Evolutionary conservation across 2,888 invertebrate genomes (phyloP).

Genomic region (Phytoseiulus persimilis): DNA sequence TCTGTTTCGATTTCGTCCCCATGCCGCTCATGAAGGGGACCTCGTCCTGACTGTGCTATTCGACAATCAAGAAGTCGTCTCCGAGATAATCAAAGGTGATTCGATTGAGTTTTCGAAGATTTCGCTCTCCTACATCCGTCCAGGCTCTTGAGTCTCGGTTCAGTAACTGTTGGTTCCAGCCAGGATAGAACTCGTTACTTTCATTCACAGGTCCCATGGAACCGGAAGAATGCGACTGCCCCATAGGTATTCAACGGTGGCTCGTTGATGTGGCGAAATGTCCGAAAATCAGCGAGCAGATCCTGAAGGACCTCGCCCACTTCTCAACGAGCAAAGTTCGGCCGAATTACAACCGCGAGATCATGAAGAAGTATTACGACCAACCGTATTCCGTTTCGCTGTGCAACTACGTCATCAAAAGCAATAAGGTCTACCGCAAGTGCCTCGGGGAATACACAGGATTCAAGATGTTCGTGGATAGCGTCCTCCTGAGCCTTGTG

Average conservation of each 20-base stretch:
- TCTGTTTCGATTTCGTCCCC: slow-evolving; percentile 9
- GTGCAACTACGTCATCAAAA: slow-evolving; percentile 28
- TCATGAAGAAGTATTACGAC: slow-evolving; percentile 11
- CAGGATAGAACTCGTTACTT: not conserved
- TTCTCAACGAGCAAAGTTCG: not conserved
- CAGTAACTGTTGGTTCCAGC: too few relatives aligned
- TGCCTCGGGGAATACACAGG: slow-evolving; percentile 91
- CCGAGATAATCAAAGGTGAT: slow-evolving; percentile 10
- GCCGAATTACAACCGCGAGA: slow-evolving; percentile 18
- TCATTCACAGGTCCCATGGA: slow-evolving; percentile 12
- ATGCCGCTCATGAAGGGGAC: not conserved
- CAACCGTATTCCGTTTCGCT: slow-evolving; percentile 28
- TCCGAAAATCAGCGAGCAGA: slow-evolving; percentile 20
- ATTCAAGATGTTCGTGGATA: slow-evolving; percentile 90
- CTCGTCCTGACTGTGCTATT: not conserved
- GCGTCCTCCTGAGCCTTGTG: slow-evolving; percentile 68
- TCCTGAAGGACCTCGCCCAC: not conserved
- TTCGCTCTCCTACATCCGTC: too few relatives aligned
- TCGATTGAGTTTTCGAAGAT: not conserved
- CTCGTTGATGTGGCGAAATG: not conserved
- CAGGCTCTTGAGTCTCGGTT: too few relatives aligned
- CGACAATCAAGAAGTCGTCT: not conserved
- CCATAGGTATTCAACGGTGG: slow-evolving; percentile 5
- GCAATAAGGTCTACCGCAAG: slow-evolving; percentile 62
- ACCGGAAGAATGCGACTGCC: slow-evolving; percentile 25